phyloP scores from a whole-genome alignment of 2,797 vertebrate genomes.

The Coranthus polyacanthus region DNA sequence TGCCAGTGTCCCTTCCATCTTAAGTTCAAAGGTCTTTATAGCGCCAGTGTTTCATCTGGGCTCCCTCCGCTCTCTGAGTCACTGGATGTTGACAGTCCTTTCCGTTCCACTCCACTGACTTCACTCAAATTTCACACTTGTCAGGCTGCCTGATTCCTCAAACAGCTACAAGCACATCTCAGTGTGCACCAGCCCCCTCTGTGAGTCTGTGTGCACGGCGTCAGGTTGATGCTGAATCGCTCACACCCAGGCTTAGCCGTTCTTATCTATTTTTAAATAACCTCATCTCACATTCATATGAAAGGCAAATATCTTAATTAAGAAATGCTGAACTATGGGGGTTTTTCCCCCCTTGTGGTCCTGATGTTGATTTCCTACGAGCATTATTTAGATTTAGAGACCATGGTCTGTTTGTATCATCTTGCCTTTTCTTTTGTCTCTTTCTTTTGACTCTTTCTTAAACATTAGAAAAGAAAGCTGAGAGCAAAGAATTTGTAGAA shows the following conservation, averaged over 20 bases:
- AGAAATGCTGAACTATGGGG: neutral
- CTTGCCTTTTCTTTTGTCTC: too few relatives aligned
- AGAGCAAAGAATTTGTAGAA: too few relatives aligned
- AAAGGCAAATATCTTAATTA: constrained; percentile 2
- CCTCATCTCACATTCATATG: neutral
- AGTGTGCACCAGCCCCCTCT: neutral
- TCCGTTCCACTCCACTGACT: constrained; percentile 67
- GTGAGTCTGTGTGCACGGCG: too few relatives aligned
- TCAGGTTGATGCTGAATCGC: constrained; percentile 19
- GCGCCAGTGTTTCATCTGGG: constrained; percentile 49
- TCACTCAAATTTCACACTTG: constrained; percentile 77
- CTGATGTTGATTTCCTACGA: too few relatives aligned
- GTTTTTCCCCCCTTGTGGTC: too few relatives aligned
- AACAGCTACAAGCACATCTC: constrained; percentile 46
- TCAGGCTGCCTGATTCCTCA: constrained; percentile 60
- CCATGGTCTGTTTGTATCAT: too few relatives aligned
- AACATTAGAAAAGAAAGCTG: too few relatives aligned
- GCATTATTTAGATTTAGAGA: too few relatives aligned
- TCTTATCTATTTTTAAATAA: constrained; percentile 29
- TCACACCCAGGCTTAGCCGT: neutral
- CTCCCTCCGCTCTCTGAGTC: constrained; percentile 48
- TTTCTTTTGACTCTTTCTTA: too few relatives aligned
- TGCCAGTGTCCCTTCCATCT: constrained; percentile 32
- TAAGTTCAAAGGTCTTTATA: constrained; percentile 71
- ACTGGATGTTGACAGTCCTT: constrained; percentile 58